Conservation (phyloP, 2,888 invertebrate genomes). For the Lacanobia wlatinum region DNA sequence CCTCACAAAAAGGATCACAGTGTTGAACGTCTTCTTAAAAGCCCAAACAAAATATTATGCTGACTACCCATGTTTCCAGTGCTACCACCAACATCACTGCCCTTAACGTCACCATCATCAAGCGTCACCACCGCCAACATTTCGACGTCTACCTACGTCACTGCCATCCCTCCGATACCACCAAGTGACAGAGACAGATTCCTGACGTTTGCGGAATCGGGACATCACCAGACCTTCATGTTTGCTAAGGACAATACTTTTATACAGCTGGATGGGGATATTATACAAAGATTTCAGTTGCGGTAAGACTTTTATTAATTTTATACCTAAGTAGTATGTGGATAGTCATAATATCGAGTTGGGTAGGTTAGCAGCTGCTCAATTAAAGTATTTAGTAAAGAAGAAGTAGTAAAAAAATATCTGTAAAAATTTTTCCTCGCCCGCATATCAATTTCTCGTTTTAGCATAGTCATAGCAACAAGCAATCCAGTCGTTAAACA, state of each 20-base stretch:
- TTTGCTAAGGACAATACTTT: conserved; percentile 97
- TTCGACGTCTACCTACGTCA: conserved; percentile 83
- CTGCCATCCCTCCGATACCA: conserved; percentile 92
- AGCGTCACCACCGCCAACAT: conserved; percentile 86
- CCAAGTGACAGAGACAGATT: conserved; percentile 94
- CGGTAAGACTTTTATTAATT: conserved; percentile 89
- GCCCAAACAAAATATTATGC: not conserved
- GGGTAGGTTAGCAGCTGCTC: too few relatives aligned
- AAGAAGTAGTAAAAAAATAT: too few relatives aligned
- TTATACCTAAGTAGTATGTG: too few relatives aligned
- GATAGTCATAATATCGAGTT: not conserved
- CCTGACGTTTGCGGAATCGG: conserved; percentile 96
- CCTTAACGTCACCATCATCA: conserved; percentile 75
- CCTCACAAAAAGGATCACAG: not conserved
- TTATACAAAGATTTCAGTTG: conserved; percentile 97
- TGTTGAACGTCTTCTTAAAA: too few relatives aligned
- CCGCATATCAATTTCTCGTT: not conserved
- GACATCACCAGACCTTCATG: conserved; percentile 96
- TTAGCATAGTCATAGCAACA: not conserved
- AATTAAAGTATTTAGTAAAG: too few relatives aligned
- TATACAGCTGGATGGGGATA: conserved; percentile 97
- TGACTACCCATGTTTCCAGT: conserved; percentile 72
- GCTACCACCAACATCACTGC: conserved; percentile 80
- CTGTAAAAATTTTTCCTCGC: not conserved
- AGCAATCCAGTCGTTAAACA: not conserved